Base-by-base conservation (phyloP, 2,888 invertebrate species). In the Candidula unifasciata region DNA sequence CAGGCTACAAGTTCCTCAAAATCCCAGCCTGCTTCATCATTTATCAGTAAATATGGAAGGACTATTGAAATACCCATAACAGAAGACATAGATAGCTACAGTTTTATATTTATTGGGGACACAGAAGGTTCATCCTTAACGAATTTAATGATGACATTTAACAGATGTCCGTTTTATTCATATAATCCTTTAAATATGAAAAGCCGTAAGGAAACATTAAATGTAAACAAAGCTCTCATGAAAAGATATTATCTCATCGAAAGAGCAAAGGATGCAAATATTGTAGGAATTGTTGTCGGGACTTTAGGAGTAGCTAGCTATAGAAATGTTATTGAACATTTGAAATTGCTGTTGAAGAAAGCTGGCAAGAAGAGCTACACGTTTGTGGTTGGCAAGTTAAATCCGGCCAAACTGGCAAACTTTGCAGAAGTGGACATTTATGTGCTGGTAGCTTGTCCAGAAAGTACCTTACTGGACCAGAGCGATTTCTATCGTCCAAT, bases 391-490 rank as follows among this genome's bases (percentile, higher is more conserved):
- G 99, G 99, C 8, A 98, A 98, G 93, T 96, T 98, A 3, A 99
- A 97, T 94, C 96, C 97, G 21, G 96, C 97, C 0, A 99, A 99
- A 94, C 94, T 99, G 86, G 98, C 98, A 0, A 99, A 99, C 94
- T 98, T 99, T 93, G 96, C 96, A 83, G 97, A 97, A 84, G 93
- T 99, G 87, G 98, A 99, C 91, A 95, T 97, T 71, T 99, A 97
- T 94, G 97, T 98, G 0, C 95, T 97, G 90, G 96, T 99, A 80
- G 96, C 98, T 0, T 99, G 99, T 92, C 96, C 98, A 2, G 97
- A 98, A 94, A 98, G 97, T 91, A 96, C 97, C 30, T 89, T 95
- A 87, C 95, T 98, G 68, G 96, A 96, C 91, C 96, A 96, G 78
- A 95, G 96, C 89, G 97, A 98, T 83, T 98, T 97, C 93, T 97